Evolutionary conservation across 2,113 vertebrate genomes (phyloP).

Genomic region (Rafetus swinhoei): DNA sequence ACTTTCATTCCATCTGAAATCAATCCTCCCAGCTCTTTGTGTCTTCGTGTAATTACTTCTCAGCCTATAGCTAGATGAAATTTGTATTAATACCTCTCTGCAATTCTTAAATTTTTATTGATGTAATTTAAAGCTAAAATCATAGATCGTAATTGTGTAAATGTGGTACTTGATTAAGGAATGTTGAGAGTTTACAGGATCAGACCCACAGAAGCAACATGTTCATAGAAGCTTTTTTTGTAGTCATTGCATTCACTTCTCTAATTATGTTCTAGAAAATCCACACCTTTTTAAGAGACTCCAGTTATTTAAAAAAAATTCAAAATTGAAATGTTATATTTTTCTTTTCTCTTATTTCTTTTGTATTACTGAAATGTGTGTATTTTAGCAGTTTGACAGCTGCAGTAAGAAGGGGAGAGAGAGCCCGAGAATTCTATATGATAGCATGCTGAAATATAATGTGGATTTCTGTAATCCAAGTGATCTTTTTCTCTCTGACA

Average conservation of each 20-base stretch:
- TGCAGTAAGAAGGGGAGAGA: not conserved
- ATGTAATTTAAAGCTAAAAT: not conserved
- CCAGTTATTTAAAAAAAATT: not conserved
- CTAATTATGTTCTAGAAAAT: not conserved
- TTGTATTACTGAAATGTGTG: not conserved
- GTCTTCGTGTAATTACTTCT: not conserved
- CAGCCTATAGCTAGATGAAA: not conserved
- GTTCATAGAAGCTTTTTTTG: not conserved
- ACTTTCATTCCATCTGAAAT: not conserved
- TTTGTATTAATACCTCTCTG: not conserved
- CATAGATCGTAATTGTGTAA: not conserved
- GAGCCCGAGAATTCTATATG: not conserved
- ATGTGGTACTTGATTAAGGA: fast-evolving
- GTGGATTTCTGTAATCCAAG: not conserved
- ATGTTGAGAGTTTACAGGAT: not conserved
- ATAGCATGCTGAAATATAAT: not conserved
- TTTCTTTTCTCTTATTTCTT: not conserved
- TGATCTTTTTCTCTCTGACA: not conserved
- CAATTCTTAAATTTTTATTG: not conserved
- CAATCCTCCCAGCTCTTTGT: too few species aligned
- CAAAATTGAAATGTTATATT: not conserved
- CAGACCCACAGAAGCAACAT: not conserved
- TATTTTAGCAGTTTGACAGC: not conserved
- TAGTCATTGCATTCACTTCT: not conserved
- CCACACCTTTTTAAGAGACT: not conserved